Evolutionary conservation across 2,113 vertebrate species (phyloP).

Genomic region (Pedetes capensis): DNA sequence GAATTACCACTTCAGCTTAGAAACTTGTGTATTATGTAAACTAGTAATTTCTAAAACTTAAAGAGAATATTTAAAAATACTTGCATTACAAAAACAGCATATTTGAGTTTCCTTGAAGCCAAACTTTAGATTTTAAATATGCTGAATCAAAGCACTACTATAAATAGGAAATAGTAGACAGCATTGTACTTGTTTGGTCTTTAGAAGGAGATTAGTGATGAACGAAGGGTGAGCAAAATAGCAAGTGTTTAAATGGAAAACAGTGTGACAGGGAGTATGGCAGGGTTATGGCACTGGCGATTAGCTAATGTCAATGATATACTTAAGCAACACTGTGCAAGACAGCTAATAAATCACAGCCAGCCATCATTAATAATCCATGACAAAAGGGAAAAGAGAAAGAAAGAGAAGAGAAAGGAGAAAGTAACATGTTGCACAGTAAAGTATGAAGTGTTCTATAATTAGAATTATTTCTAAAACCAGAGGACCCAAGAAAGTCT

Average conservation of each 20-base stretch:
- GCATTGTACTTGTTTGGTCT: neutral
- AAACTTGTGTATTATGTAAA: neutral
- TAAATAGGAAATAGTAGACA: neutral
- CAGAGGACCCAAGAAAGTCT: neutral
- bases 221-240: conserved; percentile 7
- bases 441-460: neutral
- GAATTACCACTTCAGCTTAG: neutral
- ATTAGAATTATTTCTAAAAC: conserved; percentile 17
- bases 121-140: neutral
- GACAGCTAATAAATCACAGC: conserved; percentile 56
- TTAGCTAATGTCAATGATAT: conserved; percentile 55
- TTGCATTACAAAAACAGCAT: neutral
- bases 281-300: conserved; percentile 1
- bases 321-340: conserved; percentile 37
- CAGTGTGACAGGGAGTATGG: neutral
- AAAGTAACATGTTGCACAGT: neutral
- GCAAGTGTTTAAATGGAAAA: conserved; percentile 21
- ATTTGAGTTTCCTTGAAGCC: neutral
- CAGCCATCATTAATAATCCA: conserved; percentile 53
- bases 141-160: neutral
- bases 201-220: neutral
- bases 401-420: neutral
- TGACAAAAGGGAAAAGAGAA: neutral
- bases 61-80: neutral
- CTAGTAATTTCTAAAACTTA: conserved; percentile 2